Percentiles rank a stretch among this genome's conserved stretches.
These are phyloP conservation scores for Gopherus flavomarginatus DNA, from an alignment of 2,113 vertebrate species.

Conservation along the genomic window DNA sequence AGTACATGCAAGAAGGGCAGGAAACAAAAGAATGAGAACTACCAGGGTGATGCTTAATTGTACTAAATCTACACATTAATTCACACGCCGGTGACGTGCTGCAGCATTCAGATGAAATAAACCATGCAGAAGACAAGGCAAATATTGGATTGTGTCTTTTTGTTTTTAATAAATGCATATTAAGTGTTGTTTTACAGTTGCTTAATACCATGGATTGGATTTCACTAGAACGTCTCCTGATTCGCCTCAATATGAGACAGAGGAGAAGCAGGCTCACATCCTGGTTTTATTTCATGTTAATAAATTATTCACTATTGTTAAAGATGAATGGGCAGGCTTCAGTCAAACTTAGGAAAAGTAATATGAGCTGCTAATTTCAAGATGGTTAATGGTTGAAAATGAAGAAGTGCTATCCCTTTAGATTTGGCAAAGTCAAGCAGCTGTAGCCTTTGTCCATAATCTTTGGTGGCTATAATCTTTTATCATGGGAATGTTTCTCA, in stretches of 20 bases:
- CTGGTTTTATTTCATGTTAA: neutral
- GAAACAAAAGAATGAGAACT: slow-evolving; percentile 61
- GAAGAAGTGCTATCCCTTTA: neutral
- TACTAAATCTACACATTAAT: slow-evolving; percentile 42
- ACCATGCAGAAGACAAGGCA: slow-evolving; percentile 16
- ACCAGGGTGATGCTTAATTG: slow-evolving; percentile 62
- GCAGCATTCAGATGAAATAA: slow-evolving; percentile 31
- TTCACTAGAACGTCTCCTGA: neutral
- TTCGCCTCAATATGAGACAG: neutral
- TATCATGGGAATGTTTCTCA: neutral
- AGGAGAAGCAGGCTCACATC: neutral
- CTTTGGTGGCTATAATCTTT: neutral
- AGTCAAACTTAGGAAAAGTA: neutral
- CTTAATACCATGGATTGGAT: neutral
- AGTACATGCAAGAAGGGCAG: slow-evolving; percentile 25
- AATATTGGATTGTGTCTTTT: slow-evolving; percentile 37
- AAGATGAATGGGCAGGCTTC: neutral
- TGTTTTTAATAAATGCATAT: slow-evolving; percentile 26
- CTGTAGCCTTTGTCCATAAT: neutral
- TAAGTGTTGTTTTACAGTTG: neutral
- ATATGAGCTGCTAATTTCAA: neutral
- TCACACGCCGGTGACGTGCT: slow-evolving; percentile 29
- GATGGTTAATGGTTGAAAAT: neutral
- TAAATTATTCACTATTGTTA: neutral
- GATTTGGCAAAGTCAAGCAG: neutral